These are phyloP conservation scores for Griposia aprilina DNA, from an alignment of 2,888 invertebrate species.

Conservation along the genomic window DNA sequence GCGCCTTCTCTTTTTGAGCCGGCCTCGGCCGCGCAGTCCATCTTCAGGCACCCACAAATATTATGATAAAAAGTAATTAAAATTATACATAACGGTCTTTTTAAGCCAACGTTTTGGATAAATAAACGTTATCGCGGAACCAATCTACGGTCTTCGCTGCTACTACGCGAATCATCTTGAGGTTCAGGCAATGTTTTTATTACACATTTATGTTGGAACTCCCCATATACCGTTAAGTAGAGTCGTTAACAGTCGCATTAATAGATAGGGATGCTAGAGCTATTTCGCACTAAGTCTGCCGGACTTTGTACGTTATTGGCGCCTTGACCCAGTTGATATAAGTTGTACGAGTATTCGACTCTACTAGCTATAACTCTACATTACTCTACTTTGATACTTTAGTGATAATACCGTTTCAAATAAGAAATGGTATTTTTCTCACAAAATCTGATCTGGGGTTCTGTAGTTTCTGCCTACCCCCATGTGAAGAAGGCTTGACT, in stretches of 20 bases:
- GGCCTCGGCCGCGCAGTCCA: too few species aligned
- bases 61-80: too few species aligned
- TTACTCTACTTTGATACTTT: not conserved
- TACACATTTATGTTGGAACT: conserved; percentile 41
- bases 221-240: conserved; percentile 36
- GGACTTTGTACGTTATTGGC: conserved; percentile 42
- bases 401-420: not conserved
- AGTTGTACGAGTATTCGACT: conserved; percentile 18
- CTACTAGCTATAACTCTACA: conserved; percentile 18
- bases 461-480: not conserved
- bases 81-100: not conserved
- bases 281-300: conserved; percentile 34
- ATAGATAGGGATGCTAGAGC: conserved; percentile 45
- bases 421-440: not conserved
- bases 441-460: not conserved
- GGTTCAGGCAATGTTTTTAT: conserved; percentile 25
- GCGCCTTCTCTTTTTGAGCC: not conserved
- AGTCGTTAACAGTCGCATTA: conserved; percentile 35
- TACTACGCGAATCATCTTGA: not conserved
- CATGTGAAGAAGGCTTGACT: not conserved
- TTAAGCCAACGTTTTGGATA: not conserved
- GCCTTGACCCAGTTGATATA: conserved; percentile 58
- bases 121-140: not conserved
- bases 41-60: not conserved
- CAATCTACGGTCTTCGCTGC: not conserved